Conservation (phyloP, 2,888 invertebrate species). For the Allacma fusca region DNA sequence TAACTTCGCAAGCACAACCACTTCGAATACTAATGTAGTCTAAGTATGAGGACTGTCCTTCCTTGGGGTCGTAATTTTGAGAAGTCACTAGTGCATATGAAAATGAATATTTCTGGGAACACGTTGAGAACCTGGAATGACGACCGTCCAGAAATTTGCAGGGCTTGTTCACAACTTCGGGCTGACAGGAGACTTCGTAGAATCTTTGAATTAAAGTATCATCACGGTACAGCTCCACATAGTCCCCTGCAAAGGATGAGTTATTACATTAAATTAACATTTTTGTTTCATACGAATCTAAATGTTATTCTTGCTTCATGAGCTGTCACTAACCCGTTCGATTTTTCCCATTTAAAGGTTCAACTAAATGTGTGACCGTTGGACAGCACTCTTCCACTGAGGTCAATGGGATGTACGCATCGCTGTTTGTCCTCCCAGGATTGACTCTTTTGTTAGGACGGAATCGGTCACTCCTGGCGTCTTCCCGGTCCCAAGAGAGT, state of each 20-base stretch:
- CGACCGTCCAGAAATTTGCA: slow-evolving; percentile 55
- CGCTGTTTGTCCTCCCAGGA: slow-evolving; percentile 5
- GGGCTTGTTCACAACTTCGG: slow-evolving; percentile 48
- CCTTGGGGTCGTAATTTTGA: not conserved
- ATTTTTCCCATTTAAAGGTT: slow-evolving; percentile 56
- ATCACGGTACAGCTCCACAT: slow-evolving; percentile 59
- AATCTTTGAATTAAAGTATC: slow-evolving; percentile 54
- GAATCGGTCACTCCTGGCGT: not conserved
- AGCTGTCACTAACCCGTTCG: slow-evolving; percentile 49
- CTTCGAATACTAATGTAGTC: slow-evolving; percentile 58
- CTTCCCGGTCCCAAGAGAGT: slow-evolving; percentile 24
- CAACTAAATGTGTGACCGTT: slow-evolving; percentile 52
- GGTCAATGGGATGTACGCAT: not conserved
- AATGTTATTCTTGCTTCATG: too few relatives aligned
- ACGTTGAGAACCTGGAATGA: slow-evolving; percentile 52
- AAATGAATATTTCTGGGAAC: slow-evolving; percentile 56
- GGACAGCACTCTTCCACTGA: slow-evolving; percentile 56
- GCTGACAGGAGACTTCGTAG: slow-evolving; percentile 57
- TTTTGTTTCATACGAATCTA: too few relatives aligned
- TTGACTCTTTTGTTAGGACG: slow-evolving; percentile 27
- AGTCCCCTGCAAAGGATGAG: slow-evolving; percentile 54
- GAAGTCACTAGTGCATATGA: slow-evolving; percentile 57
- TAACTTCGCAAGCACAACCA: slow-evolving; percentile 58
- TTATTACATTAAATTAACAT: too few relatives aligned
- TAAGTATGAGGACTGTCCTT: slow-evolving; percentile 51